Evolutionary conservation across 2,888 invertebrate species (phyloP), one percentile per base, ranked within the genome.

Genomic region (Calameuta idolon): DNA sequence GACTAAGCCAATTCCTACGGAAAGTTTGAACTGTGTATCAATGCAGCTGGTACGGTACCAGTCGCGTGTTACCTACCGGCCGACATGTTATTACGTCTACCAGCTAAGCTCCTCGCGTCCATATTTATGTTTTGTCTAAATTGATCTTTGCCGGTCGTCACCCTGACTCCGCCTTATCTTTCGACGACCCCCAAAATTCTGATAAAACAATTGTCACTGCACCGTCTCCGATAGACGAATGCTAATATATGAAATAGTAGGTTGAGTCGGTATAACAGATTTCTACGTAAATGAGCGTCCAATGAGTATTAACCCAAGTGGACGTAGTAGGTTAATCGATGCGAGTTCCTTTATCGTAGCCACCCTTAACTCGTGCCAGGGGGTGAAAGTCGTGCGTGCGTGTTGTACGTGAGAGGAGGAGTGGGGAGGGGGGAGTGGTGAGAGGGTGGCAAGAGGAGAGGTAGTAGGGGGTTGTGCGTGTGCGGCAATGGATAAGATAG

Each of bases 11-110:
- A 87, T 87, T 85, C 83, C 87, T 86, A 82, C 80, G 82, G 81
- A 87, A 88, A 88, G 83, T 88, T 88, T 81, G 79, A 79, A 76
- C 75, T 74, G 83, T 82, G 86, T 88, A 87, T 85, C 87, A 86
- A 87, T 89, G 86, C 87, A 89, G 87, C 86, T 90, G 90, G 89
- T 90, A 90, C 90, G 85, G 90, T 90, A 90, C 89, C 89, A 90
- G 88, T 90, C 88, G 90, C 90, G 90, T 89, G 90, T 89, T 90
- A 86, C 87, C 31, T 88, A 83, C 85, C 84, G 82, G 4, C 12
- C 12, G 35, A 83, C 86, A 84, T 86, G 84, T 82, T 82, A 86
- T 85, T 87, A 82, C 82, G 84, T 85, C 85, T 83, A 23, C 23
- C 1, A 55, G 55, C 55, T 55, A 23, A 55, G 23, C 55, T 23